Percentiles rank a stretch among this genome's conserved stretches.
Conservation (phyloP, 2,113 vertebrate genomes). For the Semnornis frantzii region DNA sequence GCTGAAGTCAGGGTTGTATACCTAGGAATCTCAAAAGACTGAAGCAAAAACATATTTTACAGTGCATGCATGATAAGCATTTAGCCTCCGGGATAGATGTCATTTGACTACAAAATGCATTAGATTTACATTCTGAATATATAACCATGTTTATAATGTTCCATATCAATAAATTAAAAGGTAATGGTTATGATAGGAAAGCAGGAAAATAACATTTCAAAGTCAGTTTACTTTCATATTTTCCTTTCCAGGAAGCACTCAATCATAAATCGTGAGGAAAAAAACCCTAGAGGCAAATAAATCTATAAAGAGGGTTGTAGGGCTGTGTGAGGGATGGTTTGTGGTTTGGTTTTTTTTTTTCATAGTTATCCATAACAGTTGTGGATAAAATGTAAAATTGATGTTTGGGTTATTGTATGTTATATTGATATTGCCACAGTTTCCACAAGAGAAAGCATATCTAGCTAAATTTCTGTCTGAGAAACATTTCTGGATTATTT, state of each 20-base stretch:
- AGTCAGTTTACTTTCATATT: not conserved
- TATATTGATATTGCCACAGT: not conserved
- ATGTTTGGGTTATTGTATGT: not conserved
- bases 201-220: not conserved
- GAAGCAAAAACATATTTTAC: slow-evolving; percentile 30
- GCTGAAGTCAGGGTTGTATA: not conserved
- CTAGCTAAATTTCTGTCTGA: not conserved
- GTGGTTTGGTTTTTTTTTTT: too few species aligned
- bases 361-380: not conserved
- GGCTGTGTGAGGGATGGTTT: not conserved
- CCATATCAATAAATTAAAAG: slow-evolving; percentile 17
- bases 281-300: not conserved
- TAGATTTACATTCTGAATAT: slow-evolving; percentile 21
- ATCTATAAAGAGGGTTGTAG: not conserved
- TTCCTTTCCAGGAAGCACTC: not conserved
- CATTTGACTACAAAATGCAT: not conserved
- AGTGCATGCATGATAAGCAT: slow-evolving; percentile 3
- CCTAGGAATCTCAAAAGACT: slow-evolving; percentile 5
- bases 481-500: not conserved
- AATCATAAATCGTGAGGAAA: not conserved
- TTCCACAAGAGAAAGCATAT: not conserved
- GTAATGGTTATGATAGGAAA: not conserved
- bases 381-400: not conserved
- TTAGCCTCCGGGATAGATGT: slow-evolving; percentile 21
- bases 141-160: not conserved